Conservation (phyloP, 2,888 invertebrate genomes). For the Chelonus formosanus region DNA sequence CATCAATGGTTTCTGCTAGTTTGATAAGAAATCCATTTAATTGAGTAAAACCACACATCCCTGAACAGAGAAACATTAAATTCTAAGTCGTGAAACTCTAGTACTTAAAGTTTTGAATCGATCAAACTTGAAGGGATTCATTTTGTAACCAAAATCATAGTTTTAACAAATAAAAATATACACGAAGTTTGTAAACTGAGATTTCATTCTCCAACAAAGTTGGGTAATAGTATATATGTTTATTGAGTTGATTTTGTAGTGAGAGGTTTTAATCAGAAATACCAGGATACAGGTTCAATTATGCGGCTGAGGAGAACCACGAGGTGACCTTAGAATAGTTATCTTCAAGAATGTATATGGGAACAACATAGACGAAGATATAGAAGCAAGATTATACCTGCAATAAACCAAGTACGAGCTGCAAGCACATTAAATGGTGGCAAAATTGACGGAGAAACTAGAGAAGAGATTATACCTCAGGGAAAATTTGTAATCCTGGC, state of each 20-base stretch:
- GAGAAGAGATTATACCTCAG: constrained; percentile 33
- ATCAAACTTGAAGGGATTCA: no score
- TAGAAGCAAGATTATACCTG: constrained; percentile 3
- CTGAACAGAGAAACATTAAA: no score
- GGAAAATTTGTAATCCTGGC: constrained; percentile 49
- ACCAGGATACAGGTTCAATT: constrained; percentile 47
- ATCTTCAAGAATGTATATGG: not conserved
- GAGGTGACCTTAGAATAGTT: constrained; percentile 32
- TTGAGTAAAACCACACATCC: no score
- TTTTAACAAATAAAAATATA: no score
- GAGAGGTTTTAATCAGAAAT: constrained; percentile 45
- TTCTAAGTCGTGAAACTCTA: no score
- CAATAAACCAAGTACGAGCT: constrained; percentile 28
- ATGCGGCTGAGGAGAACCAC: constrained; percentile 40
- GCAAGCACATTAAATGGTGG: constrained; percentile 24
- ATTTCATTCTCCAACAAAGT: not conserved
- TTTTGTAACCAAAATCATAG: no score
- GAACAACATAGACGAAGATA: not conserved
- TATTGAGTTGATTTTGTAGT: constrained; percentile 36
- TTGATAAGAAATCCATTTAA: no score
- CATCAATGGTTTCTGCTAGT: no score
- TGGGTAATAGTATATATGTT: constrained; percentile 15
- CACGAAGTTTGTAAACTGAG: no score
- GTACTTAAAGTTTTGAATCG: no score
- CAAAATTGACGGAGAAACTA: constrained; percentile 29